phyloP scores from a whole-genome alignment of 1,140 invertebrate genomes.

The Pseudomyrmex gracilis region DNA sequence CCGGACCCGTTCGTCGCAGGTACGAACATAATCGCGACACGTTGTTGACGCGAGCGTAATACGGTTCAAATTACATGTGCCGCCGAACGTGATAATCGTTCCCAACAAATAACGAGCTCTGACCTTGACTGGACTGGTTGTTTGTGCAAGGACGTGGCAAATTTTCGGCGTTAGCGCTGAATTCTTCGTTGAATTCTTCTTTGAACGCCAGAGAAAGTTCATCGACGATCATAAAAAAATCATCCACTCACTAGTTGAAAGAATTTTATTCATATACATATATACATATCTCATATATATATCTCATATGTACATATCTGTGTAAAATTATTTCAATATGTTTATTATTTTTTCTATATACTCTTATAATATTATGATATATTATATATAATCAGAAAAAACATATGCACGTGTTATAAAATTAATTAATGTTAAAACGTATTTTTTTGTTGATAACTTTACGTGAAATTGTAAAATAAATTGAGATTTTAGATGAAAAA shows the following conservation, averaged over 20 bases:
- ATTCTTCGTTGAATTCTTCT: no score
- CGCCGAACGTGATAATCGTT: constrained; percentile 70
- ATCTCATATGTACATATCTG: no score
- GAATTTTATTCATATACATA: background rate
- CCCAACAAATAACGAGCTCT: constrained; percentile 71
- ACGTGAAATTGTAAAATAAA: background rate
- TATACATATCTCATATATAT: background rate
- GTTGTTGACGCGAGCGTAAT: constrained; percentile 75
- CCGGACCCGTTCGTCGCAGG: constrained; percentile 55
- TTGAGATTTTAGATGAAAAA: background rate
- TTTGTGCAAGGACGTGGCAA: background rate
- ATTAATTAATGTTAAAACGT: background rate
- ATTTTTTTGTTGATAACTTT: background rate
- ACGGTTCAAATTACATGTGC: constrained; percentile 74
- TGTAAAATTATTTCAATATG: no score
- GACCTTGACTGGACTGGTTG: constrained; percentile 4
- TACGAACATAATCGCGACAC: constrained; percentile 75
- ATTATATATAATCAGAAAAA: background rate
- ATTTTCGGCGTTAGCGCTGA: background rate
- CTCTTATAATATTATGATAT: no score
- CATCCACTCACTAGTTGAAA: background rate
- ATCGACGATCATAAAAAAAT: background rate
- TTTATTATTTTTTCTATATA: no score
- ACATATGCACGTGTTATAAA: background rate
- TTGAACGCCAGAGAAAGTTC: background rate